A percentile compares a stretch with the other conserved stretches of the same genome.
Evolutionary conservation across 2,888 invertebrate species (phyloP).

Genomic region (Drosophila fulvimacula): DNA sequence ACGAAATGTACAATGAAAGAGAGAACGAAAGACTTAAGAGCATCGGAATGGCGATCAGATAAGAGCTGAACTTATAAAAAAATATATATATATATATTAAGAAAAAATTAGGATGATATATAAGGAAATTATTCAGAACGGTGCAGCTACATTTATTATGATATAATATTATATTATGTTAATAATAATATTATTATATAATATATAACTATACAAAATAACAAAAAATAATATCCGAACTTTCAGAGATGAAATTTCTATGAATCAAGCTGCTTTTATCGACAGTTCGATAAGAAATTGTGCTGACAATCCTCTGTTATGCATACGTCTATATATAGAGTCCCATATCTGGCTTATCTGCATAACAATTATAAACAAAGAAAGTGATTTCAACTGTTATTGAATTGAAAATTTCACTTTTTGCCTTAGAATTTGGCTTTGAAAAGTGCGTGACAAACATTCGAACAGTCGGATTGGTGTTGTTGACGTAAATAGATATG

Average conservation of each 20-base stretch:
- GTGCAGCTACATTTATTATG: no score
- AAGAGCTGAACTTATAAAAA: no score
- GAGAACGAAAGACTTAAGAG: not conserved
- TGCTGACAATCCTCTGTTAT: not conserved
- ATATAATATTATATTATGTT: no score
- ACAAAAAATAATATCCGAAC: not conserved
- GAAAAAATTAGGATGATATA: not conserved
- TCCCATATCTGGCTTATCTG: not conserved
- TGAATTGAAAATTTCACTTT: conserved; percentile 53
- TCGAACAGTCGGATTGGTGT: conserved; percentile 47
- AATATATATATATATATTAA: no score
- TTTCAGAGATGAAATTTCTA: not conserved
- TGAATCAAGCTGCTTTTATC: not conserved
- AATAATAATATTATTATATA: no score
- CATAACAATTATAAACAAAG: not conserved
- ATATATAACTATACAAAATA: not conserved
- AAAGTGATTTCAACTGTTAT: not conserved
- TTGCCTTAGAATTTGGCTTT: conserved; percentile 30
- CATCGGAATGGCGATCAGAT: not conserved
- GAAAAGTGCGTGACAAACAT: conserved; percentile 58
- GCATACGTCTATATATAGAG: not conserved
- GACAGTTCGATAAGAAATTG: not conserved
- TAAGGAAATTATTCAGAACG: not conserved
- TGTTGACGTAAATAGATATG: conserved; percentile 39
- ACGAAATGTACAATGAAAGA: conserved; percentile 50